Evolutionary conservation across 1,140 invertebrate species (phyloP).

Genomic region (Leptestheria dahalacensis): DNA sequence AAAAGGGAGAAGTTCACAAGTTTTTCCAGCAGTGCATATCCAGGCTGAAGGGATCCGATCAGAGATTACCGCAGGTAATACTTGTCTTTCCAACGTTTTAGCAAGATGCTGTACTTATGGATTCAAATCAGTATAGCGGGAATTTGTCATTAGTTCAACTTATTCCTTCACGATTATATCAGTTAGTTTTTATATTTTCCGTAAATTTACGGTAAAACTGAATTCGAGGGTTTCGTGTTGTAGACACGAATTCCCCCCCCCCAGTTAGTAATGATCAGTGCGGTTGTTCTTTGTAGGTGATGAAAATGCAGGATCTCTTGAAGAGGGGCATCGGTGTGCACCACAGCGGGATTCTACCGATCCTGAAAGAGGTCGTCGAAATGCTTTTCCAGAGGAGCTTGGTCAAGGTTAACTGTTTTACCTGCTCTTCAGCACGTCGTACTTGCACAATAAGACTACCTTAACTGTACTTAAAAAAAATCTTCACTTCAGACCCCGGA

Average conservation of each 20-base stretch:
- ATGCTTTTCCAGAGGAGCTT: conserved; percentile 84
- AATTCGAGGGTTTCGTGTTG: too few relatives aligned
- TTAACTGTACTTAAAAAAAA: too few relatives aligned
- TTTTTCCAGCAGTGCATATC: conserved; percentile 74
- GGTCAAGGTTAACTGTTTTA: conserved; percentile 50
- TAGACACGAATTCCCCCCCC: too few relatives aligned
- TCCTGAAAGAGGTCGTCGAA: conserved; percentile 96
- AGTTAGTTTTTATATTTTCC: too few relatives aligned
- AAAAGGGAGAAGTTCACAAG: conserved; percentile 63
- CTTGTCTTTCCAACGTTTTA: conserved; percentile 4
- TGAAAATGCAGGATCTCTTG: conserved; percentile 56
- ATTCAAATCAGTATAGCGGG: too few relatives aligned
- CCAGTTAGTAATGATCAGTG: neutral
- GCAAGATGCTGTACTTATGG: too few relatives aligned
- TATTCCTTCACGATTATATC: too few relatives aligned
- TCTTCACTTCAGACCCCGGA: too few relatives aligned
- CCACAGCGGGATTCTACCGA: conserved; percentile 91
- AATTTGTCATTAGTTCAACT: too few relatives aligned
- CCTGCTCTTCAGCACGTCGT: too few relatives aligned
- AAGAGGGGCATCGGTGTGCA: conserved; percentile 85
- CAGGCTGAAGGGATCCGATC: conserved; percentile 69
- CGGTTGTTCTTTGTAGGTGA: conserved; percentile 7
- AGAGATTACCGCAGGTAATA: conserved; percentile 69
- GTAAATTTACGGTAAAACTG: too few relatives aligned
- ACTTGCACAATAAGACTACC: too few relatives aligned